Base-by-base conservation (phyloP, 2,888 invertebrate species). In the Dasysyrphus albostriatus region DNA sequence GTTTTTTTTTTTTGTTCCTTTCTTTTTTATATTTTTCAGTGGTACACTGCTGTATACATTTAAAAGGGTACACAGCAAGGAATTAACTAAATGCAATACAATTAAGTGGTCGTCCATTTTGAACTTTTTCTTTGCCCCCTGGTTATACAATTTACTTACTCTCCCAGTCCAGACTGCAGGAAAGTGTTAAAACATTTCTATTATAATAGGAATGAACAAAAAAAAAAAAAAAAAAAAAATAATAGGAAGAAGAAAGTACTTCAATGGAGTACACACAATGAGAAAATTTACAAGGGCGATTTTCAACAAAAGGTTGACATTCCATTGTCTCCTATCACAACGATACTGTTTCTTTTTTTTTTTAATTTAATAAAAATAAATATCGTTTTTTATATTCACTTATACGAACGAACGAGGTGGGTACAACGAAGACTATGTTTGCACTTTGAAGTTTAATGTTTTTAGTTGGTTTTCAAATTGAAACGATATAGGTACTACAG, bases 341-440 rank as follows among this genome's bases (percentile, higher is more conserved):
- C 69, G 61, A 59, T 37, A 61, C 51, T 54, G 19, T 32, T 63
- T 37, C 39, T 42, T 14, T 73, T 91, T 92, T 16, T 93, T 54
- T 87, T 93, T 92, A 78, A 94, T 49, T 51, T 51, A 42, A 69
- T 69, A 54, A 51, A 69, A 69, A 54, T 67, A 67, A 67, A 67
- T 67, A 67, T 67, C 10, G 19, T 29, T n/a, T 67, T 67, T 67
- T 63, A 42, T 16, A n/a, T 58, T 42, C 61, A 24, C 39, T 61
- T 42, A 47, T 44, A 44, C 5, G 1, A 5, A 6, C n/a, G 16
- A 47, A 16, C 3, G 47, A 16, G 49, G 19, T 49, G 12, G 12
- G 19, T n/a, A n/a, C 8, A 32, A n/a, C 19, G 16, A 65, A 65
- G 32, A 67, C 19, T 34, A 19, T 67, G 49, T 37, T 67, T 67